Evolutionary conservation across 2,797 vertebrate species (phyloP).

Genomic region (Schizopygopsis malacanthus): DNA sequence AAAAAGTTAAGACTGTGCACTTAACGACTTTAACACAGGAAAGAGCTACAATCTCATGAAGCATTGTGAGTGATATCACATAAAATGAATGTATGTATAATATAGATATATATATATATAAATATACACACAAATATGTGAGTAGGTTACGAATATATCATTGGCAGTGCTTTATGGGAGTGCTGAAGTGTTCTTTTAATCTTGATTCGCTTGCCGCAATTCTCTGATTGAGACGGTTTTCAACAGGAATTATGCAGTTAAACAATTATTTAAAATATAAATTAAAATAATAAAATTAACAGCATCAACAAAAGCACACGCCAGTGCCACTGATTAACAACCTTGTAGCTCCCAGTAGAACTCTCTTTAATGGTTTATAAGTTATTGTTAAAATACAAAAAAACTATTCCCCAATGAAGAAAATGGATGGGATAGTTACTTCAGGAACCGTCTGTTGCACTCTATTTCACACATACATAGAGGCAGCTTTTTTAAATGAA

Average conservation of each 20-base stretch:
- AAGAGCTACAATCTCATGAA: neutral
- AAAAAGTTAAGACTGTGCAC: neutral
- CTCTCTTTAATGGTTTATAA: neutral
- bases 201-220: too few species aligned
- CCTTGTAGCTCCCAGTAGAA: neutral
- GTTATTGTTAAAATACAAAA: neutral
- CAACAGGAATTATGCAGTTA: neutral
- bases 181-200: neutral
- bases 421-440: neutral
- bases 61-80: neutral
- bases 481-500: constrained; percentile 14
- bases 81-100: too few species aligned
- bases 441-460: neutral
- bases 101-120: too few species aligned
- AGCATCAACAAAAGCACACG: neutral
- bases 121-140: too few species aligned
- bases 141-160: neutral
- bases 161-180: neutral
- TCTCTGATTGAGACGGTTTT: neutral
- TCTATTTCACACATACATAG: constrained; percentile 45
- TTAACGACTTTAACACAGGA: neutral
- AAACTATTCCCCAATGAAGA: neutral
- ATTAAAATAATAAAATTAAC: neutral
- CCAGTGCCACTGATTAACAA: neutral
- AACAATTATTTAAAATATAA: neutral